These are phyloP conservation scores for Pterophyllum scalare DNA, from an alignment of 2,113 vertebrate species.

Conservation along the genomic window DNA sequence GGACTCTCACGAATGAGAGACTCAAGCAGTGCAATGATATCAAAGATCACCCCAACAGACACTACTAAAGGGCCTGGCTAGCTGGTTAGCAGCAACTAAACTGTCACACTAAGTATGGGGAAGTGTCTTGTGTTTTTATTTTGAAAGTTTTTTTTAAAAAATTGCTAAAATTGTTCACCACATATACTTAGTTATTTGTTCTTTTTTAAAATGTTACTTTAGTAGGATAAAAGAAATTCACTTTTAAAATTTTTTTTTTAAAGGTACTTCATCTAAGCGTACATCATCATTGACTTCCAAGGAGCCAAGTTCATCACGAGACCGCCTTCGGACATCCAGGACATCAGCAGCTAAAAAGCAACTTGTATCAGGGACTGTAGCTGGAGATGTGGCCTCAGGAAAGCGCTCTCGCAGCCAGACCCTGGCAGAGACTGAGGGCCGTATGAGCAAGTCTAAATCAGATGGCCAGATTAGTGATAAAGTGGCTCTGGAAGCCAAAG, in stretches of 20 bases:
- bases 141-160: too few species aligned
- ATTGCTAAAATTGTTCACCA: background rate
- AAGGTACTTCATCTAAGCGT: slow-evolving; percentile 83
- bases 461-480: slow-evolving; percentile 94
- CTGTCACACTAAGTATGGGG: background rate
- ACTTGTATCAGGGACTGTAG: slow-evolving; percentile 68
- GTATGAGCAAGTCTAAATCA: slow-evolving; percentile 95
- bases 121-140: background rate
- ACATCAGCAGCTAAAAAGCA: slow-evolving; percentile 88
- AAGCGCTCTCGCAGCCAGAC: slow-evolving; percentile 88
- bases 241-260: background rate
- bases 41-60: background rate
- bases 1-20: background rate
- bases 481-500: slow-evolving; percentile 89
- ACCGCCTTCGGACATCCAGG: slow-evolving; percentile 88
- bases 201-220: background rate
- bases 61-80: background rate
- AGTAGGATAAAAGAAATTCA: background rate
- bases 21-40: background rate
- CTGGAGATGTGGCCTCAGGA: slow-evolving; percentile 70
- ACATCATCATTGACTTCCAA: slow-evolving; percentile 85
- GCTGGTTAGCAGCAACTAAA: background rate
- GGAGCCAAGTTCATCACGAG: slow-evolving; percentile 87
- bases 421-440: slow-evolving; percentile 82
- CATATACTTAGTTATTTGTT: background rate